Evolutionary conservation across 2,113 vertebrate species (phyloP).

Genomic region (Equus quagga): DNA sequence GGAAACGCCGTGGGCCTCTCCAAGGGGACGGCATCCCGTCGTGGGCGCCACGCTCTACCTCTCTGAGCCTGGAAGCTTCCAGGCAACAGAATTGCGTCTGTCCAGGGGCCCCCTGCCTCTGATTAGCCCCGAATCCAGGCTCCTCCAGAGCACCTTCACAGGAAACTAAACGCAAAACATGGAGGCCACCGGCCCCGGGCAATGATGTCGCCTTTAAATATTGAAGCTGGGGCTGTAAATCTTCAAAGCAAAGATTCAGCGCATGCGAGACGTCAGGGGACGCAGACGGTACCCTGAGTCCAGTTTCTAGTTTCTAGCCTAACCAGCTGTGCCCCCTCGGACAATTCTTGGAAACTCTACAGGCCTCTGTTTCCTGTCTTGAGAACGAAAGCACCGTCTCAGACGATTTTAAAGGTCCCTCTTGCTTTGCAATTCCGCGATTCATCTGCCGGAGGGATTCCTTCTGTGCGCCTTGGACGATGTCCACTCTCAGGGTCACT

Average conservation of each 20-base stretch:
- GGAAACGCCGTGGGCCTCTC: not conserved
- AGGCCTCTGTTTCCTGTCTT: slow-evolving; percentile 43
- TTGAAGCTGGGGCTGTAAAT: not conserved
- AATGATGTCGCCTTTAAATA: not conserved
- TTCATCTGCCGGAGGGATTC: slow-evolving; percentile 56
- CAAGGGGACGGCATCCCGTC: fast-evolving
- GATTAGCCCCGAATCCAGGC: not conserved
- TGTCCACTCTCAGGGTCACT: slow-evolving; percentile 37
- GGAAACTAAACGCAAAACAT: not conserved
- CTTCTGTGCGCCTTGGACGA: slow-evolving; percentile 70
- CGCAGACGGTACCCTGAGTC: not conserved
- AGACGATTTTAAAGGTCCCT: slow-evolving; percentile 27
- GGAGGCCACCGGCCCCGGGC: not conserved
- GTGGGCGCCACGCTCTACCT: fast-evolving
- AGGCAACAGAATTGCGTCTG: not conserved
- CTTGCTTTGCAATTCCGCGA: not conserved
- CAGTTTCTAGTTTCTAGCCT: not conserved
- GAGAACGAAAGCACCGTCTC: slow-evolving; percentile 48
- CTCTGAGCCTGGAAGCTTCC: not conserved
- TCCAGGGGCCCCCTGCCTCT: not conserved
- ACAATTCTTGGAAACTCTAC: not conserved
- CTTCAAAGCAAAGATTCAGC: not conserved
- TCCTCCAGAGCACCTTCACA: not conserved
- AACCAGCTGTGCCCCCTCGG: not conserved
- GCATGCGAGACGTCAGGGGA: not conserved